Base-by-base conservation (phyloP, 1,140 invertebrate species). In the Tetragonula clypearis region DNA sequence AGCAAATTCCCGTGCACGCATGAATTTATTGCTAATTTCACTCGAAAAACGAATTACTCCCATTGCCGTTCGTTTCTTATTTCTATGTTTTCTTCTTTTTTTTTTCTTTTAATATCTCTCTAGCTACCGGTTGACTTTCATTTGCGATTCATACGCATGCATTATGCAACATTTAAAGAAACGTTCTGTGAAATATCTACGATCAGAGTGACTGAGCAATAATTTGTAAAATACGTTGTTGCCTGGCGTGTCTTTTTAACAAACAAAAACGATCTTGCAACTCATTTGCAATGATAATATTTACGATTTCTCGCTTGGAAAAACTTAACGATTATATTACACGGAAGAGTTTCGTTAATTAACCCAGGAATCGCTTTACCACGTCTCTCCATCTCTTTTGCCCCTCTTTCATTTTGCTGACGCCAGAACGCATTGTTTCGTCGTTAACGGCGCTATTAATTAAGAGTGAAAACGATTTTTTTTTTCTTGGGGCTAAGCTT, bases 371-470 rank as follows among this genome's bases (percentile, higher is more conserved):
- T 65, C 56, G 58, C 19, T 14, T 35, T 62, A 53, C 55, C 62
- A 53, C 49, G 26, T 35, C 30, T 30, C 30, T 35, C 62, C 3
- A 12, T n/a, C n/a, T 41, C 15, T 49, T 17, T n/a, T 41, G 9
- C 15, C 23, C 17, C 15, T 87, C 68, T 80, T 72, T 87, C 62
- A n/a, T 84, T 84, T 71, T 56, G 58, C 72, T 35, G 55, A 75
- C 41, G 30, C 65, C 41, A 53, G 35, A 49, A 62, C 73, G 56
- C 73, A 72, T 58, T 35, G 87, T 55, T 26, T 55, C 80, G 41
- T 68, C 17, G 62, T 84, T 84, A 84, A 83, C 68, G 86, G 23
- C 60, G 72, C 62, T 84, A 84, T 87, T 87, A 88, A 88, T 88
- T 86, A 88, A 73, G 17, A 12, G 62, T 26, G 75, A 74, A 65